Evolutionary conservation across 2,888 invertebrate species (phyloP).

Genomic region (Sinotaia quadrata): DNA sequence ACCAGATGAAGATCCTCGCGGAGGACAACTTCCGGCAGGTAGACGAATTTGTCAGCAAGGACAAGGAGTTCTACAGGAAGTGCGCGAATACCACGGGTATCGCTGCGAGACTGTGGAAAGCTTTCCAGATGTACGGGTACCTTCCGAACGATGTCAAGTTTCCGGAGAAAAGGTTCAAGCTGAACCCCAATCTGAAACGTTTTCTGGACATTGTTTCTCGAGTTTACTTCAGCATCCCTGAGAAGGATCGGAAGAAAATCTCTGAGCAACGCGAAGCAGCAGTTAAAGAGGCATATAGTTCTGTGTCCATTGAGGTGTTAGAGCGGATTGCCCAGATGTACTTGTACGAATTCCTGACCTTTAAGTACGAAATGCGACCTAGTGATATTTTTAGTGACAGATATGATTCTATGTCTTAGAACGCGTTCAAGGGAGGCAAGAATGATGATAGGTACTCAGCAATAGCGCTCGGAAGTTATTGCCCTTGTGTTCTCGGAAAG

Average conservation of each 20-base stretch:
- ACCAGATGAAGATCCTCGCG: conserved; percentile 4
- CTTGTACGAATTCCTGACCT: background rate
- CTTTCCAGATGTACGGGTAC: conserved; percentile 25
- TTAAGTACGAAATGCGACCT: background rate
- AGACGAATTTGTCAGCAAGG: background rate
- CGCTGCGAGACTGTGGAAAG: background rate
- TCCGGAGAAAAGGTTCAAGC: background rate
- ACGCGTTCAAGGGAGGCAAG: too few species aligned
- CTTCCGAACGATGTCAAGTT: background rate
- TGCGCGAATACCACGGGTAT: conserved; percentile 13
- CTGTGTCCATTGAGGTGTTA: background rate
- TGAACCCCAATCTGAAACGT: background rate
- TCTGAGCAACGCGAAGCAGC: background rate
- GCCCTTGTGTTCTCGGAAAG: too few species aligned
- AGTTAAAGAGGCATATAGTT: conserved; percentile 5
- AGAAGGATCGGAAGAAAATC: background rate
- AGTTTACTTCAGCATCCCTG: background rate
- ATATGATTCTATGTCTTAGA: too few species aligned
- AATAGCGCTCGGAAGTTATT: too few species aligned
- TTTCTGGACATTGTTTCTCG: conserved; percentile 2
- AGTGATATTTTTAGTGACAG: background rate
- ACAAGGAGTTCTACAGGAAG: background rate
- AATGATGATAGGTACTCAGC: too few species aligned
- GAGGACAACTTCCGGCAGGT: conserved; percentile 17
- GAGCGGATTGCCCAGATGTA: background rate